A percentile compares a stretch with the other conserved stretches of the same genome.
Conservation (phyloP, 2,888 invertebrate species). For the Clitarchus hookeri region DNA sequence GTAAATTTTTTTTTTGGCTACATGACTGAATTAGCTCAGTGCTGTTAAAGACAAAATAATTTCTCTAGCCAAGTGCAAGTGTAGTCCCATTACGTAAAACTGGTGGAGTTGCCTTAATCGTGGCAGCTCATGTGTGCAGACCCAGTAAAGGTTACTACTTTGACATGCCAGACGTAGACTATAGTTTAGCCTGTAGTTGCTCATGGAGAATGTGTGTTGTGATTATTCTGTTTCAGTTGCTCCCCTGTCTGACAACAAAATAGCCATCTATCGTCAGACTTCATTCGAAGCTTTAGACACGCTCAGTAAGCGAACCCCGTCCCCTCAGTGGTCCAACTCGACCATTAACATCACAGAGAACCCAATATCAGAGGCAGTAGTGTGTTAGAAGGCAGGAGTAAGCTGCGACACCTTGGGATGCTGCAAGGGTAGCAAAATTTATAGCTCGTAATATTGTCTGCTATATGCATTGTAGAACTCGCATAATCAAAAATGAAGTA, state of each 20-base stretch:
- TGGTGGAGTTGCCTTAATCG: too few species aligned
- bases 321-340: slow-evolving; percentile 53
- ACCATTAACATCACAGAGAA: slow-evolving; percentile 80
- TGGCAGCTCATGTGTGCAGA: too few species aligned
- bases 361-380: slow-evolving; percentile 75
- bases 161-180: not conserved
- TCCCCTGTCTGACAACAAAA: slow-evolving; percentile 71
- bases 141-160: not conserved
- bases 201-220: slow-evolving; percentile 27
- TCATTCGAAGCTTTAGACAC: slow-evolving; percentile 59
- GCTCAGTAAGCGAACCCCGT: slow-evolving; percentile 36
- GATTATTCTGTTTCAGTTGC: slow-evolving; percentile 63
- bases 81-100: too few species aligned
- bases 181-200: not conserved
- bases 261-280: slow-evolving; percentile 67
- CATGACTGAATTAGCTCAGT: too few species aligned
- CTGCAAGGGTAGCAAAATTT: slow-evolving; percentile 9
- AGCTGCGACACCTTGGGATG: not conserved
- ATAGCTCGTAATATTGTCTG: not conserved
- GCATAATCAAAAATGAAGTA: not conserved
- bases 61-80: too few species aligned
- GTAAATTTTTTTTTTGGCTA: too few species aligned
- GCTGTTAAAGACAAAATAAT: too few species aligned
- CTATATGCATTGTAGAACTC: not conserved
- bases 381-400: slow-evolving; percentile 60